phyloP scores from a whole-genome alignment of 2,113 vertebrate genomes.

The Chloebia gouldiae region DNA sequence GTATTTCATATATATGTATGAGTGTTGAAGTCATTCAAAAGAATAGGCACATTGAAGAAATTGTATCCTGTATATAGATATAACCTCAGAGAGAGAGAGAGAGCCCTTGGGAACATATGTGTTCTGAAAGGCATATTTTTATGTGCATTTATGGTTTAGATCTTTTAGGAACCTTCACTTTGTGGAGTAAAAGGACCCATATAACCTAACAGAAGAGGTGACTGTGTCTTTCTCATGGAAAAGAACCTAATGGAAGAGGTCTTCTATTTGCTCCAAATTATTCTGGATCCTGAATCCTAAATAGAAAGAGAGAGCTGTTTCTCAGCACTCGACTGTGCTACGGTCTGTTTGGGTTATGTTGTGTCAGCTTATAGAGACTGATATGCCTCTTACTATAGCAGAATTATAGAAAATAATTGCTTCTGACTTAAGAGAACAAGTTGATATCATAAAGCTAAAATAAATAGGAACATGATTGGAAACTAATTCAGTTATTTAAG shows the following conservation, averaged over 20 bases:
- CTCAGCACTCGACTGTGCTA: neutral
- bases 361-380: neutral
- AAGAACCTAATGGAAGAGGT: neutral
- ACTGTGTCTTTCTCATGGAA: neutral
- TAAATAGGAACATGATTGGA: conserved; percentile 47
- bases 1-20: neutral
- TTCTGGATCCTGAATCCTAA: neutral
- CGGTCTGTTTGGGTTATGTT: neutral
- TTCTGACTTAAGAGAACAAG: conserved; percentile 36
- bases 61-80: neutral
- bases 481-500: conserved; percentile 22
- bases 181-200: neutral
- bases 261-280: neutral
- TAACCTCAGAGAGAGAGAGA: neutral
- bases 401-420: neutral
- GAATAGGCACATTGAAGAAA: neutral
- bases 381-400: neutral
- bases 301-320: neutral
- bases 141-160: neutral
- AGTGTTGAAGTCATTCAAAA: neutral
- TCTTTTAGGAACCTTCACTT: neutral
- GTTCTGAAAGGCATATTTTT: neutral
- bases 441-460: conserved; percentile 48
- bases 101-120: fast-evolving
- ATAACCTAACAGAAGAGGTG: neutral